A percentile compares a stretch with the other conserved stretches of the same genome.
Evolutionary conservation across 1,140 invertebrate species (phyloP).

Genomic region (Megalopta genalis): DNA sequence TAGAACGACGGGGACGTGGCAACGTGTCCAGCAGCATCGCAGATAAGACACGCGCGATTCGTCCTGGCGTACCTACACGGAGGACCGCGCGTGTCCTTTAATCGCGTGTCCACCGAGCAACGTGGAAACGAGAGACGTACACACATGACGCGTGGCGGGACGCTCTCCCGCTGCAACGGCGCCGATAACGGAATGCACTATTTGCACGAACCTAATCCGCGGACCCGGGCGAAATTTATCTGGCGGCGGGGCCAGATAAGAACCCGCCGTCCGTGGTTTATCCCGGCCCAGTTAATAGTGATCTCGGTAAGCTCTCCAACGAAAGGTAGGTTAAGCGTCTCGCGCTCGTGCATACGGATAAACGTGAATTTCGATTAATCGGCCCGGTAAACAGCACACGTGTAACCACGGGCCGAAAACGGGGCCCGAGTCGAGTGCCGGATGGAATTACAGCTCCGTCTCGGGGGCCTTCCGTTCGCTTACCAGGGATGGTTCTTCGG

Average conservation of each 20-base stretch:
- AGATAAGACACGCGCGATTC: constrained; percentile 59
- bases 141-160: constrained; percentile 30
- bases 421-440: neutral
- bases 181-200: constrained; percentile 65
- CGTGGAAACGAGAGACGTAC: constrained; percentile 38
- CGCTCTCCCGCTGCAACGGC: constrained; percentile 45
- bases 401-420: constrained; percentile 33
- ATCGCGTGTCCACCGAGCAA: constrained; percentile 36
- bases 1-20: neutral
- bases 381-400: constrained; percentile 26
- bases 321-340: constrained; percentile 59
- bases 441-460: neutral
- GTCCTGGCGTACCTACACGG: constrained; percentile 12
- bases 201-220: constrained; percentile 66
- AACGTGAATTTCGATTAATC: constrained; percentile 60
- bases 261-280: constrained; percentile 59
- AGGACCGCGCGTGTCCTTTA: constrained; percentile 27
- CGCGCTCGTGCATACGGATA: constrained; percentile 15
- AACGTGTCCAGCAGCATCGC: constrained; percentile 33
- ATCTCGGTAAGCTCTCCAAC: constrained; percentile 64
- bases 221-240: constrained; percentile 63
- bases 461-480: neutral
- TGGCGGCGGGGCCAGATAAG: constrained; percentile 59
- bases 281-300: constrained; percentile 62
- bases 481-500: too few relatives aligned